Conservation (phyloP, 2,797 vertebrate species). For the Rhinophrynus dorsalis region DNA sequence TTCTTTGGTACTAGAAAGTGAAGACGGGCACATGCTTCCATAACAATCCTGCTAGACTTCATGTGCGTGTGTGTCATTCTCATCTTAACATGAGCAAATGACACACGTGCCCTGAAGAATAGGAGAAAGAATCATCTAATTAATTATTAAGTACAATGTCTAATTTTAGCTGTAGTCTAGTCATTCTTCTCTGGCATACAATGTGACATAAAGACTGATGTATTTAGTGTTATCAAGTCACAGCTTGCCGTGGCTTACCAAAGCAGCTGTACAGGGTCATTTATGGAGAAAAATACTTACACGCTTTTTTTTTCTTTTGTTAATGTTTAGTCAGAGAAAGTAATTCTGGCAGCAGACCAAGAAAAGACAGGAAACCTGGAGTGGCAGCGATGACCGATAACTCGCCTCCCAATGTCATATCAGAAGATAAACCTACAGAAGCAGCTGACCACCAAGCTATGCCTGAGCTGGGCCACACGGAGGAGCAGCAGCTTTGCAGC, state of each 20-base stretch:
- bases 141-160: slow-evolving; percentile 29
- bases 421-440: slow-evolving; percentile 38
- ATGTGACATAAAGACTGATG: slow-evolving; percentile 24
- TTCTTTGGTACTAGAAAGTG: background rate
- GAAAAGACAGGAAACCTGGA: slow-evolving; percentile 49
- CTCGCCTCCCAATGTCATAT: slow-evolving; percentile 33
- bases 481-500: slow-evolving; percentile 64
- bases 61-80: slow-evolving; percentile 8
- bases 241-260: slow-evolving; percentile 8
- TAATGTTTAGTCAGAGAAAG: slow-evolving; percentile 63
- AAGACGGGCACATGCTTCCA: background rate
- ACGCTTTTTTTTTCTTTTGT: slow-evolving; percentile 60
- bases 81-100: slow-evolving; percentile 16
- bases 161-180: slow-evolving; percentile 42
- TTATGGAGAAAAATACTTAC: slow-evolving; percentile 52
- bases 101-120: slow-evolving; percentile 18
- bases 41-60: background rate
- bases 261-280: slow-evolving; percentile 51
- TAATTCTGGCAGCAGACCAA: slow-evolving; percentile 54
- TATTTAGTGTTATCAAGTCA: slow-evolving; percentile 52
- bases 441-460: slow-evolving; percentile 37
- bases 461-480: slow-evolving; percentile 57
- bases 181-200: slow-evolving; percentile 25
- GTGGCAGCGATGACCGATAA: slow-evolving; percentile 41
- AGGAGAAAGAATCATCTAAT: slow-evolving; percentile 26